phyloP scores from a whole-genome alignment of 2,113 vertebrate genomes.

The Epinephelus fuscoguttatus region DNA sequence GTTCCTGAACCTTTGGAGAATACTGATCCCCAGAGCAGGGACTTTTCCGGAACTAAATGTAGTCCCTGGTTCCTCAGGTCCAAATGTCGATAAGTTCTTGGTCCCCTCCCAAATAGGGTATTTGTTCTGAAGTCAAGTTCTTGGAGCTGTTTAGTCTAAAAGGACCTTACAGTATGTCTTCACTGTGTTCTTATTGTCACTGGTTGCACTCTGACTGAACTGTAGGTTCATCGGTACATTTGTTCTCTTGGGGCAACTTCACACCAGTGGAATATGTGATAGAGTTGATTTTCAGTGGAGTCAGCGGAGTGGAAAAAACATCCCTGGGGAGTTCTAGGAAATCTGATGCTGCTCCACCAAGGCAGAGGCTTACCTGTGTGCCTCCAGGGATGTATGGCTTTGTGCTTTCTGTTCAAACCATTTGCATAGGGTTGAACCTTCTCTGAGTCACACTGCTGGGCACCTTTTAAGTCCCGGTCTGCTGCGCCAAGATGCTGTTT shows the following conservation, averaged over 20 bases:
- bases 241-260: background rate
- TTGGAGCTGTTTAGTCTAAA: background rate
- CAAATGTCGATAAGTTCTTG: background rate
- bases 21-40: background rate
- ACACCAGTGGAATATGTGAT: background rate
- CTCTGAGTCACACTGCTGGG: background rate
- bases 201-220: background rate
- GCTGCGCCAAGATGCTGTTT: background rate
- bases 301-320: background rate
- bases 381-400: background rate
- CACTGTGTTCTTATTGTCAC: background rate
- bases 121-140: background rate
- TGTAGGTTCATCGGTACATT: background rate
- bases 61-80: background rate
- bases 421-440: background rate
- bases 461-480: background rate
- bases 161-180: too few relatives aligned
- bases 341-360: slow-evolving; percentile 8
- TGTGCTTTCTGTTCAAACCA: background rate
- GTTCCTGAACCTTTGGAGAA: background rate
- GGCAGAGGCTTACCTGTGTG: background rate
- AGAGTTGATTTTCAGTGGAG: background rate
- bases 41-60: background rate
- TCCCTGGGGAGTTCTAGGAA: background rate
- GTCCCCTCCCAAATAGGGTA: background rate